Base-by-base conservation (phyloP, 2,113 vertebrate genomes). In the Hippocampus barbouri region DNA sequence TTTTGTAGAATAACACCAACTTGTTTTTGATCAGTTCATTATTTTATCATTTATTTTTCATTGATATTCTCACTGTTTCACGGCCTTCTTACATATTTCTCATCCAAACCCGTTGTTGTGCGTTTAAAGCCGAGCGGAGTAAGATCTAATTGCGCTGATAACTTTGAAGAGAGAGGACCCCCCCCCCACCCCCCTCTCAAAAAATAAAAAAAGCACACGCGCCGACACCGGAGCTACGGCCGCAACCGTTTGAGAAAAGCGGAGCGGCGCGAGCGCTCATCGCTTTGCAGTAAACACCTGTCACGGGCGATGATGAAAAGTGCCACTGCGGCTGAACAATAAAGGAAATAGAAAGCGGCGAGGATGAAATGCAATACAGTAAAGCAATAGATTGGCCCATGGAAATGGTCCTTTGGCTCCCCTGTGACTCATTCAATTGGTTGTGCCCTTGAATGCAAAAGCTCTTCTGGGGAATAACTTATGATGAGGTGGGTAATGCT, bases 401-500 rank as follows among this genome's bases (percentile, higher is more conserved):
- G 70, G 70, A 82, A 87, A 61, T 4, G 68, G 43, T 64, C 74
- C 79, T 80, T 72, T 72, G n/a, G 71, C 57, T 86, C 83, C 85
- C 86, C 40, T 1, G 85, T 74, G 87, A 81, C 74, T 80, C 82
- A 69, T 86, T 88, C 76, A 82, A 76, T 84, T 59, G 68, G 62
- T 75, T 34, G 66, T 83, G 88, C 79, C 88, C 89, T 89, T 89
- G 88, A 89, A 82, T 68, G 72, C 57, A 38, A 65, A 11, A 23
- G 61, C 79, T 66, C 69, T 70, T 75, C 66, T 54, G 73, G 30
- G 74, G 77, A 88, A 88, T 86, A 83, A 85, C 82, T 87, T 83
- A 81, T 73, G 65, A 69, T 83, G 84, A 87, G 83, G 81, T 49
- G 66, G 45, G 41, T 47, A 45, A 70, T 47, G 65, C 49, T 66